Evolutionary conservation across 2,888 invertebrate species (phyloP), one percentile per base, ranked within the genome.

Genomic region (Scrobipalpa costella): DNA sequence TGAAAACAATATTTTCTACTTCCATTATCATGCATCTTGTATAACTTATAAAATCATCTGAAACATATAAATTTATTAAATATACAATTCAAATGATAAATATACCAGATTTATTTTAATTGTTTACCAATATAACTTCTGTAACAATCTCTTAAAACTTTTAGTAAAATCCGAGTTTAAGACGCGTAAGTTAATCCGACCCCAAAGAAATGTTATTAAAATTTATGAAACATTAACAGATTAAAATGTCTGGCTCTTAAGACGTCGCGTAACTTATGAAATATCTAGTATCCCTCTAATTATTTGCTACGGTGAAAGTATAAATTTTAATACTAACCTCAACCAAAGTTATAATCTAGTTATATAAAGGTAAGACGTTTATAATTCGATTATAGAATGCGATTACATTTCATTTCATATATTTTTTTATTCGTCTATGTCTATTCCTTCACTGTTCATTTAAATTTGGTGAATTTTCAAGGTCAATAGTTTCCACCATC

Each of bases 401-500:
- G 44, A 44, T 44, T 15, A 44, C n/a, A 44, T 55, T 34, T 33
- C 15, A 34, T n/a, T 55, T 3, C 33, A 27, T 55, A n/a, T n/a
- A n/a, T n/a, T n/a, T n/a, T n/a, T n/a, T n/a, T n/a, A n/a, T n/a
- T n/a, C n/a, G n/a, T n/a, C n/a, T n/a, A n/a, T n/a, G n/a, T n/a
- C n/a, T n/a, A n/a, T n/a, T n/a, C n/a, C n/a, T n/a, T n/a, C n/a
- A n/a, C n/a, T n/a, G n/a, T 13, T 27, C 6, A n/a, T 21, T 33
- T 13, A 7, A 7, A 15, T 6, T 34, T 34, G 55, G 55, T n/a
- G 34, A 55, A 5, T 55, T 55, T 15, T 15, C 34, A 34, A 55
- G n/a, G 9, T 55, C 44, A 34, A 77, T 73, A 49, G 71, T 73
- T 62, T 78, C 74, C 59, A 76, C 77, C 71, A 73, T 65, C 17